A percentile compares a stretch with the other conserved stretches of the same genome.
Evolutionary conservation across 1,140 invertebrate species (phyloP).

Genomic region (Scaptodrosophila lebanonensis): DNA sequence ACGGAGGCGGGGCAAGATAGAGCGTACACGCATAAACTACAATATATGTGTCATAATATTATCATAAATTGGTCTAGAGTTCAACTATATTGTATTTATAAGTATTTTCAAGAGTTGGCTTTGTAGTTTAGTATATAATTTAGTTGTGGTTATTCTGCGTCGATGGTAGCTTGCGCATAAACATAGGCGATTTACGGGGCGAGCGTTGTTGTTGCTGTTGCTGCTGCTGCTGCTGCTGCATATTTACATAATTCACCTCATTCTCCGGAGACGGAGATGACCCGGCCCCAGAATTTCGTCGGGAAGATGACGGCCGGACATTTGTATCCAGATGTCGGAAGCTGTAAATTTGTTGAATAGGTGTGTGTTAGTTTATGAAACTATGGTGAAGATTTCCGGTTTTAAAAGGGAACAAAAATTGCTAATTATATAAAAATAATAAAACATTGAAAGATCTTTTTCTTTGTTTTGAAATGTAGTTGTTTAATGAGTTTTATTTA

Average conservation of each 20-base stretch:
- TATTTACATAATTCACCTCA: slow-evolving; percentile 61
- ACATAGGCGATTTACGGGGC: slow-evolving; percentile 76
- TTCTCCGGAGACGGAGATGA: slow-evolving; percentile 83
- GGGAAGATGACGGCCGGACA: slow-evolving; percentile 79
- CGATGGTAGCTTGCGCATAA: slow-evolving; percentile 58
- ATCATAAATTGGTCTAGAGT: slow-evolving; percentile 59
- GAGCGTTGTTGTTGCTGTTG: slow-evolving; percentile 50
- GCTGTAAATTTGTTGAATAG: slow-evolving; percentile 75
- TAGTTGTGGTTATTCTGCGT: slow-evolving; percentile 46
- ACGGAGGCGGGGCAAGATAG: slow-evolving; percentile 4
- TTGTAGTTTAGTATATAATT: slow-evolving; percentile 10
- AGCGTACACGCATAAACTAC: too few relatives aligned
- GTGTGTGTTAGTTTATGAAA: too few relatives aligned
- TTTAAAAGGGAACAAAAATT: too few relatives aligned
- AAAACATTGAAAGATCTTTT: neutral
- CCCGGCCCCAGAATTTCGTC: slow-evolving; percentile 77
- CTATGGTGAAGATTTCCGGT: too few relatives aligned
- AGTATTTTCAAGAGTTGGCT: slow-evolving; percentile 6
- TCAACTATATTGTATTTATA: slow-evolving; percentile 44
- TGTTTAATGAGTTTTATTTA: too few relatives aligned
- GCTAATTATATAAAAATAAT: too few relatives aligned
- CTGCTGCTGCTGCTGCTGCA: slow-evolving; percentile 35
- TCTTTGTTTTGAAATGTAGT: too few relatives aligned
- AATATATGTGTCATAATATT: slow-evolving; percentile 1
- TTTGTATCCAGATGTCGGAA: slow-evolving; percentile 89